Conservation (phyloP, 2,888 invertebrate species). For the Philereme vetulata region DNA sequence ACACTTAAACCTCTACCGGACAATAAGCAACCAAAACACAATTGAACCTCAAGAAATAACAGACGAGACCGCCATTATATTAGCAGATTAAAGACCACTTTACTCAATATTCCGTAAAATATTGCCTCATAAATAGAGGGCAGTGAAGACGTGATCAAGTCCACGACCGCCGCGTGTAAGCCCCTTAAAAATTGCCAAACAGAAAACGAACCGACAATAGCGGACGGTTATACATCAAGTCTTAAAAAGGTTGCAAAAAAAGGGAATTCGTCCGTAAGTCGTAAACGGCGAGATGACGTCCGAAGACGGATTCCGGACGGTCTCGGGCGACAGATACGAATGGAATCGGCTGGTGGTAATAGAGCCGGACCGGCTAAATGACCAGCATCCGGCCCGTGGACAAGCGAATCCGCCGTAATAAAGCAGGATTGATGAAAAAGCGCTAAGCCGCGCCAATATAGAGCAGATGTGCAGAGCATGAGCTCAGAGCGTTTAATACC, state of each 20-base stretch:
- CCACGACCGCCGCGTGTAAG: slow-evolving; percentile 64
- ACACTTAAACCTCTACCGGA: slow-evolving; percentile 56
- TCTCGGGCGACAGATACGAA: slow-evolving; percentile 77
- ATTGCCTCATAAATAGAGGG: slow-evolving; percentile 80
- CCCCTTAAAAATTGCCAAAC: slow-evolving; percentile 83
- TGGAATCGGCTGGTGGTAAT: slow-evolving; percentile 79
- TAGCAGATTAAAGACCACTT: slow-evolving; percentile 82
- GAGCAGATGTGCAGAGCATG: slow-evolving; percentile 43
- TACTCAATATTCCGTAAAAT: slow-evolving; percentile 82
- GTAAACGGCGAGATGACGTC: slow-evolving; percentile 67
- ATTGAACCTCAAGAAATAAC: slow-evolving; percentile 61
- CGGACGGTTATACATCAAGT: slow-evolving; percentile 72
- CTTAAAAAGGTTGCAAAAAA: slow-evolving; percentile 66
- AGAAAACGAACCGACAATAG: slow-evolving; percentile 78
- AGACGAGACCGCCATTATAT: slow-evolving; percentile 74
- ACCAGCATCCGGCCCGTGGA: slow-evolving; percentile 78
- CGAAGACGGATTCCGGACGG: slow-evolving; percentile 72
- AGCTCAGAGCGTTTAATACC: slow-evolving; percentile 39
- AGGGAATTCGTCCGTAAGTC: slow-evolving; percentile 58
- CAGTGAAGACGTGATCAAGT: slow-evolving; percentile 78
- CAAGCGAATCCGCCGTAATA: slow-evolving; percentile 82
- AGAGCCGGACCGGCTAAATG: slow-evolving; percentile 80
- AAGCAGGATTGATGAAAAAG: slow-evolving; percentile 85
- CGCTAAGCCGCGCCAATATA: slow-evolving; percentile 85
- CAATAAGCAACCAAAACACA: slow-evolving; percentile 73